Conservation (phyloP, 2,797 vertebrate genomes). For the Danio tinwini region DNA sequence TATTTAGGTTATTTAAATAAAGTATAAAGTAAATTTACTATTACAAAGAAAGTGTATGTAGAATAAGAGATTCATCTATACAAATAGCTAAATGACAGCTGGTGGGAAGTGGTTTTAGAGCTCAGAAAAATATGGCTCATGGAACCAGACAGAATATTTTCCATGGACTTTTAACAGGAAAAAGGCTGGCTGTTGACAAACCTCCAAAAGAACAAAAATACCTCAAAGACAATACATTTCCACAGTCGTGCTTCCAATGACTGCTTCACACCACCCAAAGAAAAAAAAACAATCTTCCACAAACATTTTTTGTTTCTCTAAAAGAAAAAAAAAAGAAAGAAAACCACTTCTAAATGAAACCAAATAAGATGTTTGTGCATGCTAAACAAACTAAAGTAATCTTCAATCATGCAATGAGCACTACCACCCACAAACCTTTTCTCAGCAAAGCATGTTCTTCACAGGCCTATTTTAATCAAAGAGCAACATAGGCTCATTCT, state of each 20-base stretch:
- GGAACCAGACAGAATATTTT: slow-evolving; percentile 58
- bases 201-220: slow-evolving; percentile 61
- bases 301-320: slow-evolving; percentile 34
- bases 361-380: slow-evolving; percentile 31
- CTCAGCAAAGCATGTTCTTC: slow-evolving; percentile 38
- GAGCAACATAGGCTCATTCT: neutral
- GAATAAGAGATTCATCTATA: slow-evolving; percentile 6
- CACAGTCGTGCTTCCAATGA: slow-evolving; percentile 49
- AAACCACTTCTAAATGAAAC: slow-evolving; percentile 19
- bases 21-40: neutral
- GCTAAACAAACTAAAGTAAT: slow-evolving; percentile 48
- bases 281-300: slow-evolving; percentile 46
- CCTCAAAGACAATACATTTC: slow-evolving; percentile 60
- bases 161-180: slow-evolving; percentile 54
- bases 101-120: slow-evolving; percentile 18
- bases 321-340: slow-evolving; percentile 11
- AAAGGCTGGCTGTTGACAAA: slow-evolving; percentile 58
- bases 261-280: slow-evolving; percentile 34
- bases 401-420: slow-evolving; percentile 33
- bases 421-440: slow-evolving; percentile 32
- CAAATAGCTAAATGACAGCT: slow-evolving; percentile 15
- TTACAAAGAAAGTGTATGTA: slow-evolving; percentile 14
- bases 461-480: slow-evolving; percentile 35
- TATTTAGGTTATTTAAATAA: too few relatives aligned
- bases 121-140: slow-evolving; percentile 31